phyloP scores from a whole-genome alignment of 2,797 vertebrate species.

The Paedocypris micromegethes region DNA sequence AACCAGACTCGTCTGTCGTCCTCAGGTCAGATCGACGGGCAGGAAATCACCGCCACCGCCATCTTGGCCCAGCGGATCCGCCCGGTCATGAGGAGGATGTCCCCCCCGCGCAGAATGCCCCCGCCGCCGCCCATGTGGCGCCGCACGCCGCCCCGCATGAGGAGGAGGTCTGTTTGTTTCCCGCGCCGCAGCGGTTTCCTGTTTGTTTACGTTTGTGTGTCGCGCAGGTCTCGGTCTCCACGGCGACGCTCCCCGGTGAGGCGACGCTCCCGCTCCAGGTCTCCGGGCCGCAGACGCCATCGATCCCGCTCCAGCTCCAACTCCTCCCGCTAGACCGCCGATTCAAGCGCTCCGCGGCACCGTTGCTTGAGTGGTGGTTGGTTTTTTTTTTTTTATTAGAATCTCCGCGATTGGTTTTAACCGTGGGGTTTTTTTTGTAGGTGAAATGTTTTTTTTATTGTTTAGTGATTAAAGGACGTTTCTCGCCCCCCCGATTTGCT shows the following conservation, averaged over 20 bases:
- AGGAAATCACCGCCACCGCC: slow-evolving; percentile 81
- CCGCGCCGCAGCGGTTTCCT: background rate
- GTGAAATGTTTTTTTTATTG: no score
- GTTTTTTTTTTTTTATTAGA: no score
- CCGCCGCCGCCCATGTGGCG: slow-evolving; percentile 83
- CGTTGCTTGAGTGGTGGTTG: no score
- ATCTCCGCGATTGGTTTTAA: no score
- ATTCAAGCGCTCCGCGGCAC: background rate
- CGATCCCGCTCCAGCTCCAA: slow-evolving; percentile 96
- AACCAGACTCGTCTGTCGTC: background rate
- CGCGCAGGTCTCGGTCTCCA: slow-evolving; percentile 82
- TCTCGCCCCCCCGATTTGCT: no score
- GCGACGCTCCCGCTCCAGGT: slow-evolving; percentile 83
- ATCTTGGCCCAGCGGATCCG: slow-evolving; percentile 74
- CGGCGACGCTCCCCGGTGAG: slow-evolving; percentile 85
- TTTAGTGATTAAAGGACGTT: no score
- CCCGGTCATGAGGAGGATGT: slow-evolving; percentile 65
- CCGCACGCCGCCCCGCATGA: slow-evolving; percentile 80
- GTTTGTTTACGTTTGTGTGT: background rate
- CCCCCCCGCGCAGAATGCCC: slow-evolving; percentile 79
- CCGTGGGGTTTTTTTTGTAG: no score
- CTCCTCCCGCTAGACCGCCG: slow-evolving; percentile 81
- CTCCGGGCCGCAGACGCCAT: slow-evolving; percentile 88
- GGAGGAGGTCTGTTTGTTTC: slow-evolving; percentile 70
- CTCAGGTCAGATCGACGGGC: slow-evolving; percentile 81